phyloP scores from a whole-genome alignment of 1,140 invertebrate genomes.

The Drosophila orosa region DNA sequence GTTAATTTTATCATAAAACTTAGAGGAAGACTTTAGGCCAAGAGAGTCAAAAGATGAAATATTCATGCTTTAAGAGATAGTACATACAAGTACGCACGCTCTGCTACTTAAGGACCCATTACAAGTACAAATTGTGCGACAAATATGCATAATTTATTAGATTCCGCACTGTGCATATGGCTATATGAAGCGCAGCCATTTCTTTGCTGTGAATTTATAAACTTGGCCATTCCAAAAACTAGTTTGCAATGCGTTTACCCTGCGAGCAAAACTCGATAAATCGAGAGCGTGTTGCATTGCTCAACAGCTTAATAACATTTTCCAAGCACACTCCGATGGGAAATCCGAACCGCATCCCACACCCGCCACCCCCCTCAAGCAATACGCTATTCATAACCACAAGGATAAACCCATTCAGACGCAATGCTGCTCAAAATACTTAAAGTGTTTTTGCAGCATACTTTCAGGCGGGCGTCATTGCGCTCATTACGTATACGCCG shows the following conservation, averaged over 20 bases:
- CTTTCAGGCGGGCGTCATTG: conserved; percentile 43
- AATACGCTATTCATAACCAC: conserved; percentile 40
- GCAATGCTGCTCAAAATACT: conserved; percentile 16
- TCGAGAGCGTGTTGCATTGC: conserved; percentile 21
- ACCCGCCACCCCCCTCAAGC: background rate
- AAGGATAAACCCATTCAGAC: conserved; percentile 38
- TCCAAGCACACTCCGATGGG: conserved; percentile 2
- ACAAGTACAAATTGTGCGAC: conserved; percentile 24
- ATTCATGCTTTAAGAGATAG: conserved; percentile 1
- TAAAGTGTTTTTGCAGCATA: conserved; percentile 44
- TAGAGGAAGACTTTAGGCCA: background rate
- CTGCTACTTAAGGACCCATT: background rate
- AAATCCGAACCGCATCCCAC: background rate
- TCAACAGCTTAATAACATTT: conserved; percentile 48
- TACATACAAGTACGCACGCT: conserved; percentile 8
- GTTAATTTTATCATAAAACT: conserved; percentile 1
- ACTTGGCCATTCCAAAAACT: conserved; percentile 19
- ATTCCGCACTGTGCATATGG: conserved; percentile 22
- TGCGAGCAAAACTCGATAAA: conserved; percentile 27
- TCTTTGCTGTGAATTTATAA: conserved; percentile 2
- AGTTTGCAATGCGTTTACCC: conserved; percentile 24
- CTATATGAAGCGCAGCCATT: conserved; percentile 1
- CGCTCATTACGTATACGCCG: conserved; percentile 26
- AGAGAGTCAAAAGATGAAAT: background rate
- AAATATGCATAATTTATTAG: conserved; percentile 25